phyloP scores from a whole-genome alignment of 2,113 vertebrate genomes.

The Salvelinus namaycush region DNA sequence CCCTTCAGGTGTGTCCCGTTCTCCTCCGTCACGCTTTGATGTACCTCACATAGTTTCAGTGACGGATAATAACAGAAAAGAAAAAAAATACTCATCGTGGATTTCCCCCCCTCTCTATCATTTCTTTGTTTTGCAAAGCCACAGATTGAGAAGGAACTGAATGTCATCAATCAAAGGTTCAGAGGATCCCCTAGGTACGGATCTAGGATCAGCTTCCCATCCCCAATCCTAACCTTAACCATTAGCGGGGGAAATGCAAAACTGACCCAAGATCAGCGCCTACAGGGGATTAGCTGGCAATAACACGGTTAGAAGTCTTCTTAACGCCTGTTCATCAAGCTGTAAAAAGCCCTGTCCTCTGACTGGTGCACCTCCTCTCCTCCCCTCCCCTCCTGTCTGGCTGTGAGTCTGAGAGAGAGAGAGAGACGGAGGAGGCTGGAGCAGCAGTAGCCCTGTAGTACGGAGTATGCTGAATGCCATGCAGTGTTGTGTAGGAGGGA shows the following conservation, averaged over 20 bases:
- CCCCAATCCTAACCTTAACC: too few relatives aligned
- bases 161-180: too few relatives aligned
- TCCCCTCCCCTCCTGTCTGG: not conserved
- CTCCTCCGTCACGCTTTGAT: slow-evolving; percentile 26
- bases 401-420: not conserved
- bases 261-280: not conserved
- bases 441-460: slow-evolving; percentile 8
- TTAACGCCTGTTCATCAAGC: slow-evolving; percentile 54
- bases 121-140: too few relatives aligned
- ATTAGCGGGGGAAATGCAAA: too few relatives aligned
- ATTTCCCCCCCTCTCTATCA: not conserved
- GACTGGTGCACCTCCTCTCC: slow-evolving; percentile 18
- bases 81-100: slow-evolving; percentile 13
- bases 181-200: not conserved
- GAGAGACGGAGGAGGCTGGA: not conserved
- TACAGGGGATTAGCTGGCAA: slow-evolving; percentile 38
- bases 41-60: slow-evolving; percentile 20
- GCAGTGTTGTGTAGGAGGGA: slow-evolving; percentile 21
- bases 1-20: slow-evolving; percentile 20
- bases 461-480: slow-evolving; percentile 42
- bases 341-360: slow-evolving; percentile 55
- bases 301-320: slow-evolving; percentile 55
- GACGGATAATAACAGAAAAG: slow-evolving; percentile 29
- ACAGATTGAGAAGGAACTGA: too few relatives aligned
- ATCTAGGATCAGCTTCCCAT: not conserved